Evolutionary conservation across 2,113 vertebrate species (phyloP).

Genomic region (Ceyx margarethae): DNA sequence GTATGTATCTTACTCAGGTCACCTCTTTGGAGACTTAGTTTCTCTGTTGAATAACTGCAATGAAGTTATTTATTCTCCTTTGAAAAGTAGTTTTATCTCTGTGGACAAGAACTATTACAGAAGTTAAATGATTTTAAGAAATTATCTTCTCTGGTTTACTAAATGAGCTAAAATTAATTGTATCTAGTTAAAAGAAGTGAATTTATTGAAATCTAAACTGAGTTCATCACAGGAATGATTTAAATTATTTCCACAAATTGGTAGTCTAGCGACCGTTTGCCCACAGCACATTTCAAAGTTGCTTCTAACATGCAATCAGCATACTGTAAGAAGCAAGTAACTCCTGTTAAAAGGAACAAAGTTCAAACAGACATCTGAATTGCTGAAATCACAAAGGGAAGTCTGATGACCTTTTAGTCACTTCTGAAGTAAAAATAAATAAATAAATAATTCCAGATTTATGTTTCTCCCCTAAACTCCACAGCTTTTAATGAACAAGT

Average conservation of each 20-base stretch:
- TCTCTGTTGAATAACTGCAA: neutral
- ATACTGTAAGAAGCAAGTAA: neutral
- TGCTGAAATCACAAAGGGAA: constrained; percentile 1
- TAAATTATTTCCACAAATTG: neutral
- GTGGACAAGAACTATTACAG: neutral
- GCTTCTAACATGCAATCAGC: neutral
- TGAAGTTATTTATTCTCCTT: neutral
- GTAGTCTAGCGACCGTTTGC: neutral
- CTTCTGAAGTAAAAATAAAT: neutral
- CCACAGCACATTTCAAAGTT: neutral
- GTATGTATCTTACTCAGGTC: neutral
- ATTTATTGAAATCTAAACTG: neutral
- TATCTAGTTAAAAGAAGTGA: neutral
- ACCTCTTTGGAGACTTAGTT: neutral
- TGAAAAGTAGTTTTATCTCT: neutral
- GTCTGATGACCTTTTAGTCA: neutral
- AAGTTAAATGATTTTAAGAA: neutral
- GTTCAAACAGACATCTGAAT: neutral
- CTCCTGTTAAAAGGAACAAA: neutral
- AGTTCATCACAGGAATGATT: neutral
- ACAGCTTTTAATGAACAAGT: neutral
- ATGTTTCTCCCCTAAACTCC: neutral
- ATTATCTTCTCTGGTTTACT: neutral
- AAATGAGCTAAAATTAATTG: neutral
- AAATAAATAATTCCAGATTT: neutral